Conservation (phyloP, 1,140 invertebrate genomes). For the Pantala flavescens region DNA sequence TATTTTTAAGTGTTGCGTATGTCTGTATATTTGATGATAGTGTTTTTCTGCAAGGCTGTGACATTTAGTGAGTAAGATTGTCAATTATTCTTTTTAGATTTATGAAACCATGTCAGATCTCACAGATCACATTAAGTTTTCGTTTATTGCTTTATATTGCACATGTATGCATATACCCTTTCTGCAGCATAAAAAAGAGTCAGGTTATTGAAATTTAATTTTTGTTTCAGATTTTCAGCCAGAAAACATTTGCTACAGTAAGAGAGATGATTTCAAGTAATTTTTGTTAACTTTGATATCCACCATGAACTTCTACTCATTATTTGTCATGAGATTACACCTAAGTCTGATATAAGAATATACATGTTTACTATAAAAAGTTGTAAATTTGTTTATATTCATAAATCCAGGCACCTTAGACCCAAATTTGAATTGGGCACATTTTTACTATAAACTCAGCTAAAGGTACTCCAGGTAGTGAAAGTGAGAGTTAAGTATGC, state of each 20-base stretch:
- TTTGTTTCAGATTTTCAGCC: no score
- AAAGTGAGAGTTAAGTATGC: no score
- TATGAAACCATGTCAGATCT: neutral
- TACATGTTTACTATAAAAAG: neutral
- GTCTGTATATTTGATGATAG: neutral
- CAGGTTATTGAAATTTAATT: no score
- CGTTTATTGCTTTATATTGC: neutral
- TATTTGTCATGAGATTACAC: neutral
- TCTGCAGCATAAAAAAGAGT: no score
- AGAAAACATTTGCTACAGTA: no score
- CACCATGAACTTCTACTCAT: neutral
- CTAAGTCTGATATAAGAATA: neutral
- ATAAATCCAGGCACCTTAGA: neutral
- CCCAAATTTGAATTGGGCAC: neutral
- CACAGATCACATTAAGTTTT: neutral
- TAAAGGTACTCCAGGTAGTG: no score
- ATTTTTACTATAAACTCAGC: neutral
- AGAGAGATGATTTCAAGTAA: no score
- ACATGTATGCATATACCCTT: neutral
- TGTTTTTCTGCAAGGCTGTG: neutral
- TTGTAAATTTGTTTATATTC: neutral
- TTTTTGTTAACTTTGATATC: no score
- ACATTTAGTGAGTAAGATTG: constrained; percentile 6
- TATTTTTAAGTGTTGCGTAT: no score
- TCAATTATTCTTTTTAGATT: constrained; percentile 4